A percentile compares a stretch with the other conserved stretches of the same genome.
phyloP scores from a whole-genome alignment of 2,113 vertebrate species.

The Bufo bufo region DNA sequence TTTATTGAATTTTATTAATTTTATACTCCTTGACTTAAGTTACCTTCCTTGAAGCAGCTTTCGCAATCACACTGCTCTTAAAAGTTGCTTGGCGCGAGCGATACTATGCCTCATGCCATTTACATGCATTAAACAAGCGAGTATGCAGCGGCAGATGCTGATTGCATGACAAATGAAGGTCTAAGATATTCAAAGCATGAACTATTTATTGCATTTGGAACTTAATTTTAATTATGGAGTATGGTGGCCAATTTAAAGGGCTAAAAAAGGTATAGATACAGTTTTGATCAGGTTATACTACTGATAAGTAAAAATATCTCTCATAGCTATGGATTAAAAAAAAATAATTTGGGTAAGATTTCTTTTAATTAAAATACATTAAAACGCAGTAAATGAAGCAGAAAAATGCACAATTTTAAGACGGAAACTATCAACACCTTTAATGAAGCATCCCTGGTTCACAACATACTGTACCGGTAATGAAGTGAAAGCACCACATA shows the following conservation, averaged over 20 bases:
- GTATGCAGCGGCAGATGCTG: not conserved
- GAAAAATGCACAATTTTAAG: constrained; percentile 17
- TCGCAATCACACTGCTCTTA: not conserved
- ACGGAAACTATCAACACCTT: constrained; percentile 30
- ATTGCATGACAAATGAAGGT: constrained; percentile 19
- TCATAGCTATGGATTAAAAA: not conserved
- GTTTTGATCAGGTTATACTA: not conserved
- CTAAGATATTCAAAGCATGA: constrained; percentile 35
- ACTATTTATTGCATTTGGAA: constrained; percentile 42
- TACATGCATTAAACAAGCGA: constrained; percentile 41
- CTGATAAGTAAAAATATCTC: not conserved
- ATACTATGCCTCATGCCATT: constrained; percentile 26
- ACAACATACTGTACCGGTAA: constrained; percentile 15
- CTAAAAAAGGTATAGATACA: not conserved
- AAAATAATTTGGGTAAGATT: not conserved
- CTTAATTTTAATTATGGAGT: constrained; percentile 36
- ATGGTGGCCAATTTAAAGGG: constrained; percentile 22
- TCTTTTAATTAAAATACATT: not conserved
- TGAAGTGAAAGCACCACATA: constrained; percentile 28
- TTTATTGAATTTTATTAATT: not conserved
- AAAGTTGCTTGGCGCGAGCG: not conserved
- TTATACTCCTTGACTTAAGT: not conserved
- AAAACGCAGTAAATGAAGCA: not conserved
- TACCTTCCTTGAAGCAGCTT: not conserved
- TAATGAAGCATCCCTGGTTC: constrained; percentile 25